Conservation (phyloP, 92 coral and sea anemone genomes). For the Siderastrea siderea region DNA sequence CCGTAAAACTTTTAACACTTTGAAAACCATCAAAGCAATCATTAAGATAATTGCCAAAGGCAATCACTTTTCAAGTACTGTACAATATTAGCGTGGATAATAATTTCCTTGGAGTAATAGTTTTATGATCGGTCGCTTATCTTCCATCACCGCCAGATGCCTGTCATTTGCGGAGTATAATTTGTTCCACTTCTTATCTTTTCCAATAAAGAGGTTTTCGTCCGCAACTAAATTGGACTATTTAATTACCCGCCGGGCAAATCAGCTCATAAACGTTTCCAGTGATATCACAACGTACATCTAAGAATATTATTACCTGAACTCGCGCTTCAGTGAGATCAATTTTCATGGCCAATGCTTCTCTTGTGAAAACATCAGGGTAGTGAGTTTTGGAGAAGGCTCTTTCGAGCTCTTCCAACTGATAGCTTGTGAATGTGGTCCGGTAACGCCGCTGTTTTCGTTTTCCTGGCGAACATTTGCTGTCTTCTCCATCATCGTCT, state of each 20-base stretch:
- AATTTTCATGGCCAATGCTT: conserved; percentile 96
- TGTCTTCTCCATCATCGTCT: conserved; percentile 71
- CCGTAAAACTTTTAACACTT: conserved; percentile 4
- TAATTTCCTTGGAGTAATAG: conserved; percentile 64
- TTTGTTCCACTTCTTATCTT: conserved; percentile 72
- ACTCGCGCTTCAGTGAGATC: conserved; percentile 99
- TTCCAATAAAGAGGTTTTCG: conserved; percentile 68
- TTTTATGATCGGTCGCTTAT: conserved; percentile 54
- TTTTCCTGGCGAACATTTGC: conserved; percentile 77
- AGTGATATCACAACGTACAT: conserved; percentile 7
- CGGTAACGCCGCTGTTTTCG: conserved; percentile 97
- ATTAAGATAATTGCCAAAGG: conserved; percentile 25
- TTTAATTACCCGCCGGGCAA: conserved; percentile 81
- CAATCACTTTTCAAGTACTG: conserved; percentile 39
- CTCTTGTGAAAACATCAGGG: conserved; percentile 98
- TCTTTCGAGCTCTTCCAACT: conserved; percentile 95
- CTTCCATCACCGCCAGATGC: conserved; percentile 59
- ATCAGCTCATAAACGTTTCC: conserved; percentile 54
- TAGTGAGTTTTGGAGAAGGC: conserved; percentile 98
- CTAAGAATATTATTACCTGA: conserved; percentile 74
- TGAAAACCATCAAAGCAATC: conserved; percentile 24
- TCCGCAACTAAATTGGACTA: conserved; percentile 78
- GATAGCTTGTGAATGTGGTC: conserved; percentile 98
- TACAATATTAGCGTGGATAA: conserved; percentile 32
- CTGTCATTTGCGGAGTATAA: conserved; percentile 49